A percentile compares a stretch with the other conserved stretches of the same genome.
phyloP scores from a whole-genome alignment of 2,888 invertebrate genomes.

The Ophonus ardosiacus region DNA sequence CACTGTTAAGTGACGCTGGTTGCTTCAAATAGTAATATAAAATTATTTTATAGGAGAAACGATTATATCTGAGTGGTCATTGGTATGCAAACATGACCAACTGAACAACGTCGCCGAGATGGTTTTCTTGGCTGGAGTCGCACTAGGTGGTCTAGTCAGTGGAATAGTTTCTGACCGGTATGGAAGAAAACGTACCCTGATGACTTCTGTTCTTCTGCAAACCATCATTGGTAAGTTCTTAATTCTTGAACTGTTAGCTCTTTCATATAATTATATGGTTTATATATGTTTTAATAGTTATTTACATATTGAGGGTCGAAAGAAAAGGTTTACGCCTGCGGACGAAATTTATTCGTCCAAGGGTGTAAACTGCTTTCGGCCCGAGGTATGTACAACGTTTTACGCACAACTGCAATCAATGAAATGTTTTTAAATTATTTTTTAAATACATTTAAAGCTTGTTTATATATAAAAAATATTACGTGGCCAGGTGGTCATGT shows the following conservation, averaged over 20 bases:
- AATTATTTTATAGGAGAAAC: slow-evolving; percentile 77
- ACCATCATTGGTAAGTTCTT: slow-evolving; percentile 79
- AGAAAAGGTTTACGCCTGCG: too few relatives aligned
- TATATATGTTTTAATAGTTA: too few relatives aligned
- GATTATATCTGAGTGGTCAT: slow-evolving; percentile 86
- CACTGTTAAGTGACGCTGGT: neutral
- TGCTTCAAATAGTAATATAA: neutral
- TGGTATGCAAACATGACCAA: slow-evolving; percentile 85
- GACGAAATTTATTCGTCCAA: too few relatives aligned
- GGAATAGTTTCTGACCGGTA: slow-evolving; percentile 88
- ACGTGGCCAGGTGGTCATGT: too few relatives aligned
- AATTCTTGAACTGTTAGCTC: neutral
- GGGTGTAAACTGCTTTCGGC: too few relatives aligned
- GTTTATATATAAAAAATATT: too few relatives aligned
- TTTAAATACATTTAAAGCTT: too few relatives aligned
- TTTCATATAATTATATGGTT: neutral
- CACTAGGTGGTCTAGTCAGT: slow-evolving; percentile 87
- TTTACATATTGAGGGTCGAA: too few relatives aligned
- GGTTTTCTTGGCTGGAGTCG: slow-evolving; percentile 87
- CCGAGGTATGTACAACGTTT: too few relatives aligned
- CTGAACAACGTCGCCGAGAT: slow-evolving; percentile 86
- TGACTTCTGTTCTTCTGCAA: slow-evolving; percentile 84
- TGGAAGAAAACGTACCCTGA: slow-evolving; percentile 86
- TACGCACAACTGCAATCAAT: too few relatives aligned
- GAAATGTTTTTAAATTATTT: too few relatives aligned